phyloP scores from a whole-genome alignment of 2,888 invertebrate genomes.

The Zaprionus lineosus region DNA sequence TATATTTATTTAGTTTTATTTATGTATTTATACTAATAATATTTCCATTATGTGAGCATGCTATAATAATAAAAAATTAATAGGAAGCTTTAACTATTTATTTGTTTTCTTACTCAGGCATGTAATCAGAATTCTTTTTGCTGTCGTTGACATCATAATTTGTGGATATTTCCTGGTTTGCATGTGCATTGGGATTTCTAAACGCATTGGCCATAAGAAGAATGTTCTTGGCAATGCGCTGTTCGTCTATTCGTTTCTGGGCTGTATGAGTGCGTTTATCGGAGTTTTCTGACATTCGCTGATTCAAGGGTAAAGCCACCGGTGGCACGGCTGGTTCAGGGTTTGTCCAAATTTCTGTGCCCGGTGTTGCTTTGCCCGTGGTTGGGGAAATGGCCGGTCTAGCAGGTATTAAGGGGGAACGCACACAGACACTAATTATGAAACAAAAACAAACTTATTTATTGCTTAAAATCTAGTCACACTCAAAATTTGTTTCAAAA shows the following conservation, averaged over 20 bases:
- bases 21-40: neutral
- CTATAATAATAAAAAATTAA: conserved; percentile 27
- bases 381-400: conserved; percentile 88
- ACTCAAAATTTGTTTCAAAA: conserved; percentile 54
- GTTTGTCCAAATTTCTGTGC: conserved; percentile 89
- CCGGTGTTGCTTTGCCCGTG: conserved; percentile 80
- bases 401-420: conserved; percentile 92
- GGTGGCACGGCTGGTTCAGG: conserved; percentile 82
- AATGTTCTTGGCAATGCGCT: conserved; percentile 85
- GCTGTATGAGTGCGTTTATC: conserved; percentile 86
- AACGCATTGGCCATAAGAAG: conserved; percentile 79
- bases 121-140: conserved; percentile 37
- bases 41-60: conserved; percentile 60
- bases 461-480: conserved; percentile 61
- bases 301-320: conserved; percentile 66
- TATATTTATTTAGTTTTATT: neutral
- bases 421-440: conserved; percentile 87
- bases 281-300: conserved; percentile 80
- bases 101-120: conserved; percentile 71
- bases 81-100: neutral
- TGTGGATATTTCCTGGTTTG: conserved; percentile 9
- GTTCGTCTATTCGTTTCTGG: conserved; percentile 86
- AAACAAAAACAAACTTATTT: conserved; percentile 46
- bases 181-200: conserved; percentile 43
- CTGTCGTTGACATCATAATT: conserved; percentile 35